Conservation (phyloP, 2,888 invertebrate species). For the Drosophila parthenogenetica region DNA sequence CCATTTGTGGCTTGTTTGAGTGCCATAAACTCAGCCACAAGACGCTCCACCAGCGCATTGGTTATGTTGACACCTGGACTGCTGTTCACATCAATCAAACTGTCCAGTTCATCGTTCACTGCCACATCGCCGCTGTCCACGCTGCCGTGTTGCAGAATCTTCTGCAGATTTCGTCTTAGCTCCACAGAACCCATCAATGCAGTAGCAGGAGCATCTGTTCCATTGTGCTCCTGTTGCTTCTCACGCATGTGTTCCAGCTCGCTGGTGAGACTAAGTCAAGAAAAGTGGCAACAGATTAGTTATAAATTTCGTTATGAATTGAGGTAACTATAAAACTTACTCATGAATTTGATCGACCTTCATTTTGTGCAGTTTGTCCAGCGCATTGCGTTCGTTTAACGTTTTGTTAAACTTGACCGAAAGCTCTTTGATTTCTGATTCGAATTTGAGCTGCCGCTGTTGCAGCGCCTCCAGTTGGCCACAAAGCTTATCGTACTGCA, state of each 20-base stretch:
- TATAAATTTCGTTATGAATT: too few species aligned
- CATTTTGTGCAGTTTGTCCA: conserved; percentile 83
- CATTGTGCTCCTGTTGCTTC: conserved; percentile 54
- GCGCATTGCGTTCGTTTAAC: conserved; percentile 79
- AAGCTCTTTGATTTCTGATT: conserved; percentile 77
- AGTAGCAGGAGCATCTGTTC: background rate
- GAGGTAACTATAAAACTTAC: too few species aligned
- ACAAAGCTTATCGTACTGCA: conserved; percentile 79
- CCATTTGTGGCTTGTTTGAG: conserved; percentile 81
- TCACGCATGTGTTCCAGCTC: conserved; percentile 74
- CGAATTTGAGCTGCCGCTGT: conserved; percentile 72
- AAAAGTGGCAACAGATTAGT: too few species aligned
- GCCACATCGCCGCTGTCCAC: conserved; percentile 59
- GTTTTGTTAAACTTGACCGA: conserved; percentile 75
- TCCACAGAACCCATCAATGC: conserved; percentile 69
- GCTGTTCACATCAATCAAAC: conserved; percentile 80
- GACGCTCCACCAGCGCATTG: conserved; percentile 81
- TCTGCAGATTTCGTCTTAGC: conserved; percentile 82
- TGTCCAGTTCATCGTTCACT: conserved; percentile 82
- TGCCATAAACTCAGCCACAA: conserved; percentile 82
- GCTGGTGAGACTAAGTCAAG: conserved; percentile 53
- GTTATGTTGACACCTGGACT: conserved; percentile 75
- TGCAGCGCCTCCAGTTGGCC: conserved; percentile 72
- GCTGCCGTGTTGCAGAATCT: conserved; percentile 81
- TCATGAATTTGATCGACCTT: conserved; percentile 81